These are phyloP conservation scores for Plagiodera versicolora DNA, from an alignment of 2,888 invertebrate genomes.

Conservation along the genomic window DNA sequence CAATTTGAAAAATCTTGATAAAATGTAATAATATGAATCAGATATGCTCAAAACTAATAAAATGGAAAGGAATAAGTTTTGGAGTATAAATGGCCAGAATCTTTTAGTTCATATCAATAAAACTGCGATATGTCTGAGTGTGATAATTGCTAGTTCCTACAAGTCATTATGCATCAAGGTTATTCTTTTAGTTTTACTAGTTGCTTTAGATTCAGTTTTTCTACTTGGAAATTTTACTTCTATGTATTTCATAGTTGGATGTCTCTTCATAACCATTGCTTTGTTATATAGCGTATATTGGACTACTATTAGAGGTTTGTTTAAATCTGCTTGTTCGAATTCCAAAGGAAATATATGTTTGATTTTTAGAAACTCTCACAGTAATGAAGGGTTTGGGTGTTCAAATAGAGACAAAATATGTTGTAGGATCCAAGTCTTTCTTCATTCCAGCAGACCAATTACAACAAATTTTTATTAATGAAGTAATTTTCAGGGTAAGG, in stretches of 20 bases:
- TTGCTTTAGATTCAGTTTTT: constrained; percentile 11
- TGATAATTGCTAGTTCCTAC: constrained; percentile 12
- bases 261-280: constrained; percentile 13
- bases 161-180: constrained; percentile 15
- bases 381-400: constrained; percentile 28
- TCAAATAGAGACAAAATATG: constrained; percentile 26
- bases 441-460: constrained; percentile 31
- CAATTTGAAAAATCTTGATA: background rate
- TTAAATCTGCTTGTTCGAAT: background rate
- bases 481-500: constrained; percentile 32
- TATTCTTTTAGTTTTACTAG: constrained; percentile 13
- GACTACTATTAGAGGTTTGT: constrained; percentile 18
- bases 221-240: constrained; percentile 4
- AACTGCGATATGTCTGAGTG: constrained; percentile 12
- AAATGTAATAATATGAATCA: constrained; percentile 23
- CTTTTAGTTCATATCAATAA: constrained; percentile 19
- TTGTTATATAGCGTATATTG: constrained; percentile 13
- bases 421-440: constrained; percentile 19
- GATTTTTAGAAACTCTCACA: constrained; percentile 24
- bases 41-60: constrained; percentile 24
- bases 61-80: constrained; percentile 19
- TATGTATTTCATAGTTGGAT: constrained; percentile 15
- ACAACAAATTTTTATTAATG: constrained; percentile 32
- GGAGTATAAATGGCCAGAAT: constrained; percentile 18
- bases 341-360: background rate